Evolutionary conservation across 2,113 vertebrate genomes (phyloP), one percentile per base, ranked within the genome.

Genomic region (Psilopogon haemacephalus): DNA sequence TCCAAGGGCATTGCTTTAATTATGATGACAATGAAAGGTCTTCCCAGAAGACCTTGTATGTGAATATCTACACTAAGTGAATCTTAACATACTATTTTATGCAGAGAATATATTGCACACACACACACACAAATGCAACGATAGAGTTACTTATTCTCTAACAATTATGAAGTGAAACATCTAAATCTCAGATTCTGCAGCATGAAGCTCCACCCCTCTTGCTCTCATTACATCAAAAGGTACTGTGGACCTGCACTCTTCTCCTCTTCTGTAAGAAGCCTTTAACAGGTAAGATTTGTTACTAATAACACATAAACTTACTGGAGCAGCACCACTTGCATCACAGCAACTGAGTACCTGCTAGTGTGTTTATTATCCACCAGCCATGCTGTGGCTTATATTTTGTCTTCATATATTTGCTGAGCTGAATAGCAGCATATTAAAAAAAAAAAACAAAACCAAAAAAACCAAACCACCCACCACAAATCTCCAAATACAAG

Each of bases 351-450:
- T 37, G 33, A 88, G 14, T 50, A 77, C 8, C 32, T 15, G 8
- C 30, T n/a, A 32, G 9, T 35, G 23, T 15, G 14, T 62, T 92
- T 69, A 50, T 54, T 90, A 21, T 73, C 35, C 21, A 37, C 19
- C 56, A 38, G 12, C 18, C 18, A 13, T 11, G 21, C 32, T 40
- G 14, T 69, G 70, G n/a, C 12, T 89, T 79, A 52, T 54, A 87
- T 52, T 68, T 93, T 82, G 23, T 78, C 52, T 81, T 54, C 42
- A 21, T 70, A 30, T 85, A 84, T 64, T 95, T 95, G 73, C 65
- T 86, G 73, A 54, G 46, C 56, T 89, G 67, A 94, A 95, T 80
- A 13, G 67, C 64, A 95, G 73, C 75, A 88, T 24, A 75, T 11
- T 71, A 54, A 14, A 64, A 33, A 60, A 50, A 55, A 33, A 70